Conservation (phyloP, 2,797 vertebrate genomes). For the Harpagifer antarcticus region DNA sequence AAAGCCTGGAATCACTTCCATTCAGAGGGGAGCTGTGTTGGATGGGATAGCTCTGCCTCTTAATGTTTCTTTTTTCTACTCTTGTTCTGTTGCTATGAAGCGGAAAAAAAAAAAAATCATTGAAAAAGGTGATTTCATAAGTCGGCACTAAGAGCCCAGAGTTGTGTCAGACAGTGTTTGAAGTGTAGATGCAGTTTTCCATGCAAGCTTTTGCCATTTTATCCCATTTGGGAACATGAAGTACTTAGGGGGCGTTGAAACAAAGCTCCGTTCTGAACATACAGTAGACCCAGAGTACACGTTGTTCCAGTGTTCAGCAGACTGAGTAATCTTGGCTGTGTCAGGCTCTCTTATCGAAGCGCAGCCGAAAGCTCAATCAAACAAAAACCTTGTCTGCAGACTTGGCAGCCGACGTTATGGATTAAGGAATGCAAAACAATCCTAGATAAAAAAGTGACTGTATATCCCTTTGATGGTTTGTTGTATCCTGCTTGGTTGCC, state of each 20-base stretch:
- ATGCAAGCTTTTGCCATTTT: slow-evolving; percentile 18
- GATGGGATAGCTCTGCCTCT: slow-evolving; percentile 11
- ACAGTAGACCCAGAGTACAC: slow-evolving; percentile 63
- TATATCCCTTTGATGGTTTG: slow-evolving; percentile 34
- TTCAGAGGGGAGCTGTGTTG: slow-evolving; percentile 25
- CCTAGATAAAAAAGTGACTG: slow-evolving; percentile 32
- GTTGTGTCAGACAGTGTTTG: slow-evolving; percentile 29
- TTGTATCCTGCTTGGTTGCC: slow-evolving; percentile 29
- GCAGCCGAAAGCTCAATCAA: slow-evolving; percentile 54
- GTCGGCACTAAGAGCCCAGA: slow-evolving; percentile 4
- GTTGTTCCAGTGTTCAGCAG: slow-evolving; percentile 58
- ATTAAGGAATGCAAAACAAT: slow-evolving; percentile 40
- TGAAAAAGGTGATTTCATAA: slow-evolving; percentile 39
- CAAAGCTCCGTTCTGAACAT: slow-evolving; percentile 38
- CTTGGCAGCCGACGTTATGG: slow-evolving; percentile 47
- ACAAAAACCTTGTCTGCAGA: slow-evolving; percentile 57
- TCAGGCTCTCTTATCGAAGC: slow-evolving; percentile 61
- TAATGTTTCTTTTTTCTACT: not conserved
- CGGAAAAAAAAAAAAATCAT: slow-evolving; percentile 18
- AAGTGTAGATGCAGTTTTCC: slow-evolving; percentile 48
- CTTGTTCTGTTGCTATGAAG: slow-evolving; percentile 29
- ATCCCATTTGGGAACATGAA: slow-evolving; percentile 22
- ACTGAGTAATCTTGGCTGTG: slow-evolving; percentile 67
- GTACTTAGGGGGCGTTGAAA: slow-evolving; percentile 18
- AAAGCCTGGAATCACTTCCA: slow-evolving; percentile 42